Evolutionary conservation across 2,113 vertebrate species (phyloP).

Genomic region (Pluvianellus socialis): DNA sequence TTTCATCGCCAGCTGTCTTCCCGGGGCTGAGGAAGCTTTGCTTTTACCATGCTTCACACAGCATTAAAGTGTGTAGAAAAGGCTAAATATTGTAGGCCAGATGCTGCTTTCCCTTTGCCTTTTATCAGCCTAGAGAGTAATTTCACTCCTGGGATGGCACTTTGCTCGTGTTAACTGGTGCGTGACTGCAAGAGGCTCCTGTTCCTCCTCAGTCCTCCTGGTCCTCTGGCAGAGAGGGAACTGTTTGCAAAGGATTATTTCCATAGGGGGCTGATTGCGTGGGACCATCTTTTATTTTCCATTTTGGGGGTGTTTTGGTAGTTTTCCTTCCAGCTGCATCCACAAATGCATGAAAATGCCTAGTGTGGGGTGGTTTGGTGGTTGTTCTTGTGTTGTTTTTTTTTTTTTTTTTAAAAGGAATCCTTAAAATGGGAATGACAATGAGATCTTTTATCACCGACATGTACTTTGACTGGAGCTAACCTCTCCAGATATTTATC

Average conservation of each 20-base stretch:
- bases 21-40: conserved; percentile 13
- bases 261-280: not conserved
- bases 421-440: not conserved
- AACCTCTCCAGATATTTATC: not conserved
- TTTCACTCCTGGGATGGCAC: conserved; percentile 43
- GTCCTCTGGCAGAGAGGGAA: not conserved
- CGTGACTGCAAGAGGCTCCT: conserved; percentile 6
- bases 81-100: conserved; percentile 50
- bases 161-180: conserved; percentile 35
- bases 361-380: not conserved
- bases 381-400: no score
- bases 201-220: not conserved
- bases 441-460: not conserved
- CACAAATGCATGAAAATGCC: not conserved
- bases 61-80: conserved; percentile 61
- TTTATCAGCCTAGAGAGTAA: conserved; percentile 53
- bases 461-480: not conserved
- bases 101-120: conserved; percentile 64
- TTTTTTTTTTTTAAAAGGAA: not conserved
- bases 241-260: not conserved
- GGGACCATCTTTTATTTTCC: not conserved
- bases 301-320: not conserved
- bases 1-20: conserved; percentile 42
- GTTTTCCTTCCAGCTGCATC: not conserved
- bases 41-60: conserved; percentile 63